These are phyloP conservation scores for Onychorhynchus coronatus DNA, from an alignment of 2,113 vertebrate species.

Conservation along the genomic window DNA sequence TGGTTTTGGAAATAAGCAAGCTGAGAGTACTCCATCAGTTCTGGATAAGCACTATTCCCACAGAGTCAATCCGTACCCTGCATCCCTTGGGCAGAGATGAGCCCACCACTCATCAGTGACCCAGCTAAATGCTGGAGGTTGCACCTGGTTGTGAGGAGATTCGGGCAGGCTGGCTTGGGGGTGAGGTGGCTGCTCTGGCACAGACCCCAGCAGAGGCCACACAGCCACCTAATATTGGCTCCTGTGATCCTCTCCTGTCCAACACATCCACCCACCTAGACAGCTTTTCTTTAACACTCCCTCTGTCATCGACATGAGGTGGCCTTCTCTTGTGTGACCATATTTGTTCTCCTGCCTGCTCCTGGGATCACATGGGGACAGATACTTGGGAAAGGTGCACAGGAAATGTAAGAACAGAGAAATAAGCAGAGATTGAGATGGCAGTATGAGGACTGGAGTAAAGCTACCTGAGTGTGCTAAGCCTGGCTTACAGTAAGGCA, in stretches of 20 bases:
- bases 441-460: background rate
- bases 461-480: background rate
- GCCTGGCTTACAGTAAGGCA: background rate
- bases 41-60: background rate
- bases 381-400: background rate
- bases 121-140: background rate
- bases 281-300: background rate
- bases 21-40: background rate
- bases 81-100: fast-evolving
- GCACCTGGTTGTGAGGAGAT: background rate
- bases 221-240: background rate
- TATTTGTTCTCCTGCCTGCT: background rate
- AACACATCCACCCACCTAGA: background rate
- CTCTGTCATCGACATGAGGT: background rate
- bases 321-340: background rate
- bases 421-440: background rate
- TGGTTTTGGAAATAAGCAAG: background rate
- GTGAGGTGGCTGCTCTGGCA: background rate
- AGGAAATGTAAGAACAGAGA: background rate
- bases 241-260: background rate
- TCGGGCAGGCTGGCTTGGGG: background rate
- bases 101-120: background rate
- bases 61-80: background rate
- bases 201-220: background rate
- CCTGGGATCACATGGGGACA: background rate